phyloP scores from a whole-genome alignment of 2,797 vertebrate genomes.

The Acropternis orthonyx region DNA sequence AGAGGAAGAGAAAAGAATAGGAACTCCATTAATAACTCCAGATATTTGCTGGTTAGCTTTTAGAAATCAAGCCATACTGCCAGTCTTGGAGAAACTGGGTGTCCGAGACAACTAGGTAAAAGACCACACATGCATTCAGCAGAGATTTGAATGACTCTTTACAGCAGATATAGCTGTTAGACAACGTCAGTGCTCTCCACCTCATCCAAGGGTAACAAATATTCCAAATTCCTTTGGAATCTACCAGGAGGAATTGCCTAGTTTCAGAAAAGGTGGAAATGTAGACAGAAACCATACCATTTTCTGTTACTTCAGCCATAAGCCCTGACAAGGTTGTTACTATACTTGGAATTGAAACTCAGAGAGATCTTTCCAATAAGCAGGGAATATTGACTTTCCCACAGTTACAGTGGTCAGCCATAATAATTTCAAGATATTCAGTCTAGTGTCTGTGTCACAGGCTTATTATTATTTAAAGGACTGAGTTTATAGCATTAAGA shows the following conservation, averaged over 20 bases:
- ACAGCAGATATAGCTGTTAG: background rate
- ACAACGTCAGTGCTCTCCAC: fast-evolving
- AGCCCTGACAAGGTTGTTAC: background rate
- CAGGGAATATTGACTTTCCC: background rate
- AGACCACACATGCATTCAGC: background rate
- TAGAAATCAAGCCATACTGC: background rate
- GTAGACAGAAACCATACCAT: background rate
- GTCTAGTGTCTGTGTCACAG: background rate
- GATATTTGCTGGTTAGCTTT: background rate
- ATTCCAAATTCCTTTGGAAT: background rate
- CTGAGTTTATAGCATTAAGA: background rate
- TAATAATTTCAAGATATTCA: background rate
- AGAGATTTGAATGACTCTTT: background rate
- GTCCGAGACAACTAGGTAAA: background rate
- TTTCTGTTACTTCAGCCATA: background rate
- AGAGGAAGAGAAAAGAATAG: background rate
- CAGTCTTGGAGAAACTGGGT: background rate
- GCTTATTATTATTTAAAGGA: background rate
- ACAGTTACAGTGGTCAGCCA: background rate
- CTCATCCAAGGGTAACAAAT: background rate
- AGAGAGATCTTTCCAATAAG: background rate
- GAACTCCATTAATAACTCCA: background rate
- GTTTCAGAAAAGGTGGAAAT: background rate
- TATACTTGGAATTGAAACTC: background rate
- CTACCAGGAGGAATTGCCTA: background rate